Conservation (phyloP, 2,113 vertebrate species). For the Alosa alosa region DNA sequence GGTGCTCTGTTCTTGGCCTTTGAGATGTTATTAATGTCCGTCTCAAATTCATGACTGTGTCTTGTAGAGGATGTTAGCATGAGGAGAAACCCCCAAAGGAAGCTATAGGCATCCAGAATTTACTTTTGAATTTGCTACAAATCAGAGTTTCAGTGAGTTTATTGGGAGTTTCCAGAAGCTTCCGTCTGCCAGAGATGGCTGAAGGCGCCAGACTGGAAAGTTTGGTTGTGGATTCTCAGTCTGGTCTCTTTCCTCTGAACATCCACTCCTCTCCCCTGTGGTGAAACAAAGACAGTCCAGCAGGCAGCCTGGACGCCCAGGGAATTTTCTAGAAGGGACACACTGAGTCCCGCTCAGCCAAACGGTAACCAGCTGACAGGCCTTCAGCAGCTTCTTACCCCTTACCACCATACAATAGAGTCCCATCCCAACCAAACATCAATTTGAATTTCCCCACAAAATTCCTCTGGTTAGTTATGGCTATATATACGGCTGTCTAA, state of each 20-base stretch:
- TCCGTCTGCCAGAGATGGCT: neutral
- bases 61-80: neutral
- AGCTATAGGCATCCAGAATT: neutral
- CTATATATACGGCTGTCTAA: neutral
- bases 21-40: neutral
- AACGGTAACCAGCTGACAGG: neutral
- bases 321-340: neutral
- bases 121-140: neutral
- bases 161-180: slow-evolving; percentile 6
- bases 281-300: neutral
- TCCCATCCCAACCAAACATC: neutral
- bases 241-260: neutral
- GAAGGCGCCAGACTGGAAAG: neutral
- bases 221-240: neutral
- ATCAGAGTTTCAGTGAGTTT: neutral
- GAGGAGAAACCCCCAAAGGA: neutral
- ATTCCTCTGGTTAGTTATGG: slow-evolving; percentile 1
- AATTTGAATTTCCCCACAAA: neutral
- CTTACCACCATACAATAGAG: neutral
- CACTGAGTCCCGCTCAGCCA: neutral
- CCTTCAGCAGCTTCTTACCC: neutral
- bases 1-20: neutral
- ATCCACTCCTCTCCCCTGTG: neutral
- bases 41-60: neutral
- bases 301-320: neutral